Percentiles rank a stretch among this genome's conserved stretches.
Conservation (phyloP, 2,888 invertebrate species). For the Epicampocera succincta region DNA sequence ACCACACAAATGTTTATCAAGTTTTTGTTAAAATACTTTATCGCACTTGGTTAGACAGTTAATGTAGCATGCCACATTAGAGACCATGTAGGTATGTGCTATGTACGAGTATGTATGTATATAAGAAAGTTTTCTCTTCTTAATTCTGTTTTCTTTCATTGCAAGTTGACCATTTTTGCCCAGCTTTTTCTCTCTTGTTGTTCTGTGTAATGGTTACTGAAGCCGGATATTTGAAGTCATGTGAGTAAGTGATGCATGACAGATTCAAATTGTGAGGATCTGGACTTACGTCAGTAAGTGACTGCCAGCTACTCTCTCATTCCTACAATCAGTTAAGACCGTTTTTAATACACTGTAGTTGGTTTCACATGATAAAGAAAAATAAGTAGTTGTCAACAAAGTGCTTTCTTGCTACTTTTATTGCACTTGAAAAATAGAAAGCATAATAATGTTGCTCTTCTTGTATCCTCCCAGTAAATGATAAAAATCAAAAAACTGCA, state of each 20-base stretch:
- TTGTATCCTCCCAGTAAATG: constrained; percentile 60
- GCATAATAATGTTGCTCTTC: constrained; percentile 10
- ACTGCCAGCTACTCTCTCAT: constrained; percentile 25
- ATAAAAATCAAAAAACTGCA: constrained; percentile 63
- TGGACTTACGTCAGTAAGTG: constrained; percentile 19
- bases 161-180: background rate
- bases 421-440: constrained; percentile 10
- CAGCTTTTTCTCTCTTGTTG: constrained; percentile 23
- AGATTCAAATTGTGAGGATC: constrained; percentile 11
- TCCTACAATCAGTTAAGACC: constrained; percentile 11
- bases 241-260: constrained; percentile 27
- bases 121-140: constrained; percentile 45
- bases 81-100: constrained; percentile 39
- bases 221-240: constrained; percentile 46
- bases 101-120: no score
- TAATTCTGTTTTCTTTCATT: background rate
- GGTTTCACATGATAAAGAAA: constrained; percentile 4
- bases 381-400: constrained; percentile 23
- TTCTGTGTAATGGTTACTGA: constrained; percentile 43
- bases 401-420: constrained; percentile 32
- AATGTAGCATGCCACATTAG: constrained; percentile 59
- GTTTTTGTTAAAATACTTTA: constrained; percentile 24
- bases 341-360: constrained; percentile 9
- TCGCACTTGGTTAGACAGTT: constrained; percentile 44
- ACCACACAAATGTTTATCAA: background rate